These are phyloP conservation scores for Lepus townsendii DNA, from an alignment of 2,797 vertebrate species.

Conservation along the genomic window DNA sequence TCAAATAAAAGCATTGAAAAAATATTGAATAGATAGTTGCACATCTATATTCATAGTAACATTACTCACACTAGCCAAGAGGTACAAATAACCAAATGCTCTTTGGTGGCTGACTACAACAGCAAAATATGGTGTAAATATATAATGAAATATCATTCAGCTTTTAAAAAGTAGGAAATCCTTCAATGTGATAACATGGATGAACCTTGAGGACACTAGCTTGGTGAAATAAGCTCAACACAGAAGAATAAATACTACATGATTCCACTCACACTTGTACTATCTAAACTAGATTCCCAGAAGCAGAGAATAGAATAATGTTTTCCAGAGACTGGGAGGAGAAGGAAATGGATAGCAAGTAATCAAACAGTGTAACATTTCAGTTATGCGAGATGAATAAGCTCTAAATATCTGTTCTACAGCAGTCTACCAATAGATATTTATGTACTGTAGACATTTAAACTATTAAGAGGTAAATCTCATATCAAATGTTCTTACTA, in stretches of 20 bases:
- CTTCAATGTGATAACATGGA: too few species aligned
- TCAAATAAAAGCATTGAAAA: background rate
- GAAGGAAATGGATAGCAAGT: background rate
- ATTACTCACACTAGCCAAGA: background rate
- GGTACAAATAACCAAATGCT: background rate
- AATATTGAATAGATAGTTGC: background rate
- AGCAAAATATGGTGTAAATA: background rate
- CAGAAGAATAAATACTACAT: background rate
- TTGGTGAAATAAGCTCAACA: background rate
- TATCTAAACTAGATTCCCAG: background rate
- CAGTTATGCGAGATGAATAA: background rate
- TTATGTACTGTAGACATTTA: background rate
- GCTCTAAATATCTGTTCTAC: background rate
- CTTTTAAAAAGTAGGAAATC: background rate
- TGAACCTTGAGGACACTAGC: background rate
- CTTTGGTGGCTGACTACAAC: background rate
- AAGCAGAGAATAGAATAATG: background rate
- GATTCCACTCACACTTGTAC: background rate
- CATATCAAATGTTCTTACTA: background rate
- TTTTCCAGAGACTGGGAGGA: background rate
- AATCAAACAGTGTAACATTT: background rate
- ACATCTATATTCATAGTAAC: background rate
- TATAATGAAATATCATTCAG: background rate
- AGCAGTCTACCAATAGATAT: background rate
- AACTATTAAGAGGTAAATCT: background rate